Conservation (phyloP, 2,888 invertebrate species). For the Acanthosepion lycidas region DNA sequence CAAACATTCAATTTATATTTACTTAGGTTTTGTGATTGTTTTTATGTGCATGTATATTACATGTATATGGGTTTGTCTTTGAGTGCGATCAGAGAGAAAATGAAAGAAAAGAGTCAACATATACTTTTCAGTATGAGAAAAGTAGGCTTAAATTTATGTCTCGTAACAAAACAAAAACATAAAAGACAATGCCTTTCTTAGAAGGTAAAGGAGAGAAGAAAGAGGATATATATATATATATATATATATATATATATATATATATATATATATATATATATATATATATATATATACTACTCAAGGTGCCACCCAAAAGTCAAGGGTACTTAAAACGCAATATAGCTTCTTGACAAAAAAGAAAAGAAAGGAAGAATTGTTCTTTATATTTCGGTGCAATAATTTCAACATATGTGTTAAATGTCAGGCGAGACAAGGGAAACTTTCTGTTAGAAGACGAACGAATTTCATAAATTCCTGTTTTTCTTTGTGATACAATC, state of each 20-base stretch:
- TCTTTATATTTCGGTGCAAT: too few species aligned
- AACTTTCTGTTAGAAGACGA: too few species aligned
- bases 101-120: neutral
- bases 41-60: neutral
- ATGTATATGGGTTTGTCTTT: neutral
- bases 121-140: too few species aligned
- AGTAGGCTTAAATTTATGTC: too few species aligned
- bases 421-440: too few species aligned
- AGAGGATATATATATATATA: neutral
- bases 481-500: too few species aligned
- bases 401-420: too few species aligned
- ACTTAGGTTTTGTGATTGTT: neutral
- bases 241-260: neutral
- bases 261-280: neutral
- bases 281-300: neutral
- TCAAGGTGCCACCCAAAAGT: too few species aligned
- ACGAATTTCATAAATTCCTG: too few species aligned
- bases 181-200: neutral
- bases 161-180: neutral
- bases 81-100: neutral
- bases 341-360: too few species aligned
- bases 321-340: too few species aligned
- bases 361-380: too few species aligned
- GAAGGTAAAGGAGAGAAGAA: neutral
- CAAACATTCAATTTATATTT: neutral